Base-by-base conservation (phyloP, 1,140 invertebrate genomes). In the Drosophila bocki region DNA sequence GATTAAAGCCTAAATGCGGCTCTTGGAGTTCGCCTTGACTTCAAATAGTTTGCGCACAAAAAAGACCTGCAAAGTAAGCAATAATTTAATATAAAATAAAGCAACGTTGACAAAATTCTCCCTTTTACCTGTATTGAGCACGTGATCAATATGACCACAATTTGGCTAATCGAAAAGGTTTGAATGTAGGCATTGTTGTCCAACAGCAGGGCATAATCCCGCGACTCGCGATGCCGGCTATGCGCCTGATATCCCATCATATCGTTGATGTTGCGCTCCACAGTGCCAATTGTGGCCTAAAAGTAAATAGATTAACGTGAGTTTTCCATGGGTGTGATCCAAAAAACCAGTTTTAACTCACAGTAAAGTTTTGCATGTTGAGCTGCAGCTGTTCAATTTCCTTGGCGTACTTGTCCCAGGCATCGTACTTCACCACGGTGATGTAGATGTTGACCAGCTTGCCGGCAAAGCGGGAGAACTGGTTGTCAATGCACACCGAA, bases 391-490 rank as follows among this genome's bases (percentile, higher is more conserved):
- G 96, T 91, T 98, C 96, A 6, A 99, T 94, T 94, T 99, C 98
- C 91, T 98, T 96, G 0, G 97, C 95, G 85, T 97, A 98, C 90
- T 97, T 95, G 77, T 98, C 97, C 98, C 98, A 99, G 91, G 98
- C 95, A 91, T 98, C 97, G 83, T 98, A 97, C 94, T 97, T 96
- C 39, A 98, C 98, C 1, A 98, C 98, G 1, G 98, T 98, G 4
- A 99, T 95, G 86, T 99, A 99, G 26, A 99, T 94, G 93, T 98
- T 98, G 15, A 99, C 97, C 65, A 99, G 93, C 94, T 99, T 99
- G 12, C 96, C 96, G 33, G 97, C 96, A 94, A 98, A 99, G 91
- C 97, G 94, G 8, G 97, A 98, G 85, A 98, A 98, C 81, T 98
- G 97, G 94, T 99, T 99, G 92, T 99, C 98, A 60, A 99, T 96